Evolutionary conservation across 2,113 vertebrate species (phyloP).

Genomic region (Lasiurus borealis): DNA sequence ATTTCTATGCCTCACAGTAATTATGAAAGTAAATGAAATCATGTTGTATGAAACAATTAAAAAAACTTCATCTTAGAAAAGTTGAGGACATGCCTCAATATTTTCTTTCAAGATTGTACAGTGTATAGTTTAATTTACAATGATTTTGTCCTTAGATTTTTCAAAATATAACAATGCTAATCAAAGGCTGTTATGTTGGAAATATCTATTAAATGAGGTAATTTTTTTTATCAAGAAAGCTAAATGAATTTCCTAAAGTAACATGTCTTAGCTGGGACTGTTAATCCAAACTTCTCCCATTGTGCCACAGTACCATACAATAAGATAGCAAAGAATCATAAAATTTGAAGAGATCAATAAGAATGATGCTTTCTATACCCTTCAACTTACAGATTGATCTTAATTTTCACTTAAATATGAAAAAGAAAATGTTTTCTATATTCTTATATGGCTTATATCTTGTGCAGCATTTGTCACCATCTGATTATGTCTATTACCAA

Average conservation of each 20-base stretch:
- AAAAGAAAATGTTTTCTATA: neutral
- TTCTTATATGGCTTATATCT: neutral
- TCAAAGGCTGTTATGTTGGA: neutral
- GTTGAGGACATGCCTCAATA: neutral
- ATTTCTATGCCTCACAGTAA: neutral
- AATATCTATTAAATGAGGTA: neutral
- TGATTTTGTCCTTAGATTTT: neutral
- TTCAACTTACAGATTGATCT: neutral
- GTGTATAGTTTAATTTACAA: neutral
- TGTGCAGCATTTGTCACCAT: neutral
- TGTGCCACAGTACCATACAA: neutral
- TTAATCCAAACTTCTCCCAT: neutral
- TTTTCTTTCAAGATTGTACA: neutral
- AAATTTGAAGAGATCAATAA: neutral
- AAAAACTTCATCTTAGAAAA: neutral
- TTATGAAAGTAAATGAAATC: slow-evolving; percentile 35
- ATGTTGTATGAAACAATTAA: neutral
- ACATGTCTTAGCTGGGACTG: neutral
- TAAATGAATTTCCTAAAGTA: neutral
- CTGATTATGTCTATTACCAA: neutral
- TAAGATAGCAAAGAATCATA: neutral
- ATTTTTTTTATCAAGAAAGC: neutral
- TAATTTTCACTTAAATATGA: neutral
- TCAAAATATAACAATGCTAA: neutral
- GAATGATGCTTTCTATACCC: neutral